Conservation (phyloP, 2,113 vertebrate genomes). For the Rhinoptilus africanus region DNA sequence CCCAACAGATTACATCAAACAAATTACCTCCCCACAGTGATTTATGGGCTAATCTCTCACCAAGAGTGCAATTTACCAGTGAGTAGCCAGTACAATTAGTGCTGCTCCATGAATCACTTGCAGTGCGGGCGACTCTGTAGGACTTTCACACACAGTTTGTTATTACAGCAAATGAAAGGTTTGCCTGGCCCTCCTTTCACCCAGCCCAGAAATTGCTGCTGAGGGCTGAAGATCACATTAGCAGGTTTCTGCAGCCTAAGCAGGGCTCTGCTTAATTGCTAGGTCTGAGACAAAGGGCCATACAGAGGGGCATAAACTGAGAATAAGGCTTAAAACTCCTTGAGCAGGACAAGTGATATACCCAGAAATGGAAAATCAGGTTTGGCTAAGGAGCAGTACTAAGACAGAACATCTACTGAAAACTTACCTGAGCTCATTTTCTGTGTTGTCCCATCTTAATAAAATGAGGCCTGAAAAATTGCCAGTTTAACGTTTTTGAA, state of each 20-base stretch:
- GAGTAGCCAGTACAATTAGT: constrained; percentile 5
- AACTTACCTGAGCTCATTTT: neutral
- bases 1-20: neutral
- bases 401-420: neutral
- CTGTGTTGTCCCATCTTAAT: neutral
- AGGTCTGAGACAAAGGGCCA: neutral
- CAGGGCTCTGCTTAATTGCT: neutral
- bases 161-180: neutral
- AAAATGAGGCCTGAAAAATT: neutral
- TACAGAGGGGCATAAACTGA: neutral
- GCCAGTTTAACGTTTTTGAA: neutral
- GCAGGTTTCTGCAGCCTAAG: neutral
- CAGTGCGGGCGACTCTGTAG: neutral
- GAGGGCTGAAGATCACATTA: neutral
- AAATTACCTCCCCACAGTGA: neutral
- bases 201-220: neutral
- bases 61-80: neutral
- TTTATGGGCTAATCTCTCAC: constrained; percentile 35
- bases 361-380: neutral
- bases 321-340: neutral
- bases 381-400: neutral
- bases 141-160: neutral
- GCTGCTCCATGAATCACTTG: neutral
- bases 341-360: neutral
- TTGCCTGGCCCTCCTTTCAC: neutral